These are phyloP conservation scores for Drosophila subsilvestris DNA, from an alignment of 2,888 invertebrate species.

Conservation along the genomic window DNA sequence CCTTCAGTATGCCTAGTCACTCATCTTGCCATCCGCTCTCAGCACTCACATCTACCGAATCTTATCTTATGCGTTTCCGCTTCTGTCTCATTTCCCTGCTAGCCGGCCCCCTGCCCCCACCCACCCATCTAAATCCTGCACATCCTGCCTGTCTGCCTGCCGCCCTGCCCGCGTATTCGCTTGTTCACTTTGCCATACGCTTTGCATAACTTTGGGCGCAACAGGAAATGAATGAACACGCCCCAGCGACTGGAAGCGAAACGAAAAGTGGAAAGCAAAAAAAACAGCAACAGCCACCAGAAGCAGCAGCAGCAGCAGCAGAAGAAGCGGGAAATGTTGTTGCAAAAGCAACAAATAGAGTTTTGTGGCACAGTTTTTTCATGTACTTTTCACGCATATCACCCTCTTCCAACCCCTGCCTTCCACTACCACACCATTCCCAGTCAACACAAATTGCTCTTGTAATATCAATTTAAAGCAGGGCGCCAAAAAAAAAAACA, in stretches of 20 bases:
- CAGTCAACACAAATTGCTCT: slow-evolving; percentile 65
- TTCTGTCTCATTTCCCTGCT: slow-evolving; percentile 28
- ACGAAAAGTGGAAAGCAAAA: slow-evolving; percentile 33
- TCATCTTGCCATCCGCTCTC: neutral
- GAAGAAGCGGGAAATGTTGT: neutral
- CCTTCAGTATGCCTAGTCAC: neutral
- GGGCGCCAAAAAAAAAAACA: slow-evolving; percentile 58
- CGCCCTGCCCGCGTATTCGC: slow-evolving; percentile 10
- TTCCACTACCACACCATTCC: neutral
- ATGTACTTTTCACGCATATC: slow-evolving; percentile 52
- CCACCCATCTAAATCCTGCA: slow-evolving; percentile 7
- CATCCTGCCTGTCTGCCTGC: slow-evolving; percentile 7
- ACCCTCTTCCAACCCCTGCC: neutral
- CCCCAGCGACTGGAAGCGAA: slow-evolving; percentile 54
- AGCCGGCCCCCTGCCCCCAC: slow-evolving; percentile 4
- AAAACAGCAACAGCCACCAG: slow-evolving; percentile 29
- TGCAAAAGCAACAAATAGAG: slow-evolving; percentile 39
- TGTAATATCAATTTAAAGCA: slow-evolving; percentile 73
- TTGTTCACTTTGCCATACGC: slow-evolving; percentile 68
- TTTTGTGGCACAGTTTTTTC: slow-evolving; percentile 69
- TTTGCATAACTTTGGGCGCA: slow-evolving; percentile 73
- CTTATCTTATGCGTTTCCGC: slow-evolving; percentile 19
- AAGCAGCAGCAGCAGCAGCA: slow-evolving; percentile 7
- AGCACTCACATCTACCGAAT: neutral
- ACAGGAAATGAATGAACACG: slow-evolving; percentile 71